Percentiles rank a stretch among this genome's conserved stretches.
Evolutionary conservation across 2,797 vertebrate genomes (phyloP).

Genomic region (Taeniopygia guttata): DNA sequence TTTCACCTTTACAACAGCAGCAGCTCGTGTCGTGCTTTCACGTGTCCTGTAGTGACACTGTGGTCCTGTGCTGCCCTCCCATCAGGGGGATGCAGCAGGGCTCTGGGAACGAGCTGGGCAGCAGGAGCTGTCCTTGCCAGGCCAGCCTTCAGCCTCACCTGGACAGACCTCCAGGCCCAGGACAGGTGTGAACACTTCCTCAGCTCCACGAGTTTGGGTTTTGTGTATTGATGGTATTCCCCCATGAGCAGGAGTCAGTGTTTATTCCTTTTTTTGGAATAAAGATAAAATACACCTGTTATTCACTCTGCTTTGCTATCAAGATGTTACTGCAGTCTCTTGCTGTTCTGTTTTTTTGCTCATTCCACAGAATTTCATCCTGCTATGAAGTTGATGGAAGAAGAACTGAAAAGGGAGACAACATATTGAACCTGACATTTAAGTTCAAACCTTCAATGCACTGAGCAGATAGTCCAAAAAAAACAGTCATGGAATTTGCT

Average conservation of each 20-base stretch:
- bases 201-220: neutral
- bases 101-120: neutral
- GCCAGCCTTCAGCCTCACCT: neutral
- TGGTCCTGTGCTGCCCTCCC: neutral
- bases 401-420: neutral
- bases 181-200: neutral
- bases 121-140: neutral
- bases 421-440: slow-evolving; percentile 31
- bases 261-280: neutral
- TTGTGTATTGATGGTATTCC: neutral
- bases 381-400: neutral
- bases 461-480: slow-evolving; percentile 15
- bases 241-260: neutral
- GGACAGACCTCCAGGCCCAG: too few relatives aligned
- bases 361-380: neutral
- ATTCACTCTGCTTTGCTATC: neutral
- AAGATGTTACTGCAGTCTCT: neutral
- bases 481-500: neutral
- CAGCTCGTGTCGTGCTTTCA: too few relatives aligned
- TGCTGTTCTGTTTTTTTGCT: neutral
- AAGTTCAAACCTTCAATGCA: slow-evolving; percentile 7
- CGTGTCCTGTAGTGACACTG: neutral
- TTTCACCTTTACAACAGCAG: too few relatives aligned
- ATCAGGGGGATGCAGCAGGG: neutral
- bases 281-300: neutral